phyloP scores from a whole-genome alignment of 1,140 invertebrate genomes.

The Myzus persicae region DNA sequence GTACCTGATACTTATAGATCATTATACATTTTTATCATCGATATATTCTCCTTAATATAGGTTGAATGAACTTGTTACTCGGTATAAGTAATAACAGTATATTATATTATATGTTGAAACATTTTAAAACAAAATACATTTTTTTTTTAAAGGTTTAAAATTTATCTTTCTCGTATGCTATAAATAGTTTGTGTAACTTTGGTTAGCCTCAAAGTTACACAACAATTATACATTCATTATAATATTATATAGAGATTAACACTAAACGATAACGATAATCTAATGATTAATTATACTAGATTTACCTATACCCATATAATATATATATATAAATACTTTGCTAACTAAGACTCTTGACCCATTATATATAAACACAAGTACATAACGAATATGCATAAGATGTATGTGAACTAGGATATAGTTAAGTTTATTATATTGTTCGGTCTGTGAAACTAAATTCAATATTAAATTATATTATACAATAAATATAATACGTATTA shows the following conservation, averaged over 20 bases:
- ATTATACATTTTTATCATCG: not conserved
- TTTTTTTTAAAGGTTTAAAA: not conserved
- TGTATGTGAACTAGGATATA: not conserved
- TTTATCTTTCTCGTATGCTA: not conserved
- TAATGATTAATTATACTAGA: not conserved
- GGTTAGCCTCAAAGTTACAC: not conserved
- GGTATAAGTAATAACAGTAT: not conserved
- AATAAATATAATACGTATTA: not conserved
- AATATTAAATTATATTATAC: not conserved
- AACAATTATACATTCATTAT: not conserved
- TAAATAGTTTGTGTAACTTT: not conserved
- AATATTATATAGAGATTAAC: not conserved
- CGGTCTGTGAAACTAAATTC: not conserved
- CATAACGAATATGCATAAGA: not conserved
- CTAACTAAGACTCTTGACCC: not conserved
- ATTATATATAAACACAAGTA: not conserved
- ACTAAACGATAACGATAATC: not conserved
- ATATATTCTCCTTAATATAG: not conserved
- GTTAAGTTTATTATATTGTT: not conserved
- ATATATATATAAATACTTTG: no score
- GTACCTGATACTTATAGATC: no score
- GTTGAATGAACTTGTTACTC: not conserved
- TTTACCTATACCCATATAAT: not conserved
- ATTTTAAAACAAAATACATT: no score
- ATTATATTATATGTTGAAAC: not conserved